A percentile compares a stretch with the other conserved stretches of the same genome.
Conservation (phyloP, 2,888 invertebrate genomes). For the Caenorhabditis sp. region DNA sequence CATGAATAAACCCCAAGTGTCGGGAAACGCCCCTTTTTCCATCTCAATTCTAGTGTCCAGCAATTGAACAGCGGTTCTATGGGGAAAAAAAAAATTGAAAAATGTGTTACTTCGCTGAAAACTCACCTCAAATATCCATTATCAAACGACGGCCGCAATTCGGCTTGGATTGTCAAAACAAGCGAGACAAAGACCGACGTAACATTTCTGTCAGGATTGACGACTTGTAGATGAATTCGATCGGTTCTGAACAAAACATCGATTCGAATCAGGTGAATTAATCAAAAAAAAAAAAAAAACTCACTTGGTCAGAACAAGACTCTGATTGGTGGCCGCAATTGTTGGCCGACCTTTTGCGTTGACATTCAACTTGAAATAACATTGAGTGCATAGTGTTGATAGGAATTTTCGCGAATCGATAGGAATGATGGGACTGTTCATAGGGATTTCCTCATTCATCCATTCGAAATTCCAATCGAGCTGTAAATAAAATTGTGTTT, state of each 20-base stretch:
- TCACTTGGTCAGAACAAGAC: slow-evolving; percentile 63
- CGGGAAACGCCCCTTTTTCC: slow-evolving; percentile 67
- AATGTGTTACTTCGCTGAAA: neutral
- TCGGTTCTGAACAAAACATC: slow-evolving; percentile 55
- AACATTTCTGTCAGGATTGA: slow-evolving; percentile 62
- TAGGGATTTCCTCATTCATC: slow-evolving; percentile 67
- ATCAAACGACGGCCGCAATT: slow-evolving; percentile 50
- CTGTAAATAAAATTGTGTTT: slow-evolving; percentile 11
- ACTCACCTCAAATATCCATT: slow-evolving; percentile 34
- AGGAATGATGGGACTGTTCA: slow-evolving; percentile 62
- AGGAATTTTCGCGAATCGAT: slow-evolving; percentile 62
- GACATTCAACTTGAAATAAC: slow-evolving; percentile 67
- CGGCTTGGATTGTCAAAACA: slow-evolving; percentile 52
- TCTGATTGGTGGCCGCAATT: slow-evolving; percentile 58
- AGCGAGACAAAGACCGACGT: slow-evolving; percentile 65
- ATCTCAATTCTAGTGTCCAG: slow-evolving; percentile 63
- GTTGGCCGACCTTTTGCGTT: slow-evolving; percentile 64
- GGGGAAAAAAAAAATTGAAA: neutral
- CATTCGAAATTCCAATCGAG: slow-evolving; percentile 67
- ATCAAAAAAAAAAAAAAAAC: slow-evolving; percentile 3
- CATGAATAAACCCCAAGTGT: slow-evolving; percentile 62
- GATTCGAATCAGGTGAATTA: neutral
- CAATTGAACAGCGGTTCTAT: slow-evolving; percentile 62
- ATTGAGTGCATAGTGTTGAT: slow-evolving; percentile 63
- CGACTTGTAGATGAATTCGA: slow-evolving; percentile 61